Evolutionary conservation across 2,888 invertebrate genomes (phyloP).

Genomic region (Clistopyga incitator): DNA sequence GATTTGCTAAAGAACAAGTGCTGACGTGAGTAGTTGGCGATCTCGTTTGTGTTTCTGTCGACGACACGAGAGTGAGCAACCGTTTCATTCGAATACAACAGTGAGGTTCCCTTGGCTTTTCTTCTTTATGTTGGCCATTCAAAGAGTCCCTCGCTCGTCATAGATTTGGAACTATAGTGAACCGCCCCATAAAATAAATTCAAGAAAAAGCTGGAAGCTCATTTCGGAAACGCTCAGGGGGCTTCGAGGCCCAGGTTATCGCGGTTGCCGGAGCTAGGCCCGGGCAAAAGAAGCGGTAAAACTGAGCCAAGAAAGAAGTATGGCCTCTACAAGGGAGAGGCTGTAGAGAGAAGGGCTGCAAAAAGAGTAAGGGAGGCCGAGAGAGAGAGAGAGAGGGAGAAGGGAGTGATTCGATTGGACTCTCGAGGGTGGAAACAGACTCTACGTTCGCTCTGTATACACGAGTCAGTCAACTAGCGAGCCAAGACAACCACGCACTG

Average conservation of each 20-base stretch:
- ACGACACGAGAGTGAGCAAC: not conserved
- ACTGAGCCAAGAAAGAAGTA: slow-evolving; percentile 36
- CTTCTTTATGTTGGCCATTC: not conserved
- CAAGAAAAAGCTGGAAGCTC: not conserved
- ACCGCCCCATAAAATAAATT: not conserved
- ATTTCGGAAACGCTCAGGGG: slow-evolving; percentile 3
- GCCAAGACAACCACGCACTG: slow-evolving; percentile 74
- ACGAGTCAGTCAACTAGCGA: not conserved
- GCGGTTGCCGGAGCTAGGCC: slow-evolving; percentile 12
- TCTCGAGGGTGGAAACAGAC: slow-evolving; percentile 60
- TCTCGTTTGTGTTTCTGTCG: slow-evolving; percentile 18
- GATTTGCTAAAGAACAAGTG: not conserved
- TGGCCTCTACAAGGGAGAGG: slow-evolving; percentile 10
- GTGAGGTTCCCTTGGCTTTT: not conserved
- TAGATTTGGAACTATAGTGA: not conserved
- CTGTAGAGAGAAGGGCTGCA: not conserved
- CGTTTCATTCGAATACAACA: not conserved
- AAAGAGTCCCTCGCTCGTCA: not conserved
- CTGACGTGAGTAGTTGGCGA: not conserved
- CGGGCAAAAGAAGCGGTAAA: slow-evolving; percentile 45
- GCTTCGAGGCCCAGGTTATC: not conserved
- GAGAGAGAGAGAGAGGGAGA: slow-evolving; percentile 9
- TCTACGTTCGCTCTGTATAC: slow-evolving; percentile 23
- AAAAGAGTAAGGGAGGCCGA: slow-evolving; percentile 10
- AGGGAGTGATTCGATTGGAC: slow-evolving; percentile 49